These are phyloP conservation scores for Sarcophaga rosellei DNA, from an alignment of 2,888 invertebrate species.

Conservation along the genomic window DNA sequence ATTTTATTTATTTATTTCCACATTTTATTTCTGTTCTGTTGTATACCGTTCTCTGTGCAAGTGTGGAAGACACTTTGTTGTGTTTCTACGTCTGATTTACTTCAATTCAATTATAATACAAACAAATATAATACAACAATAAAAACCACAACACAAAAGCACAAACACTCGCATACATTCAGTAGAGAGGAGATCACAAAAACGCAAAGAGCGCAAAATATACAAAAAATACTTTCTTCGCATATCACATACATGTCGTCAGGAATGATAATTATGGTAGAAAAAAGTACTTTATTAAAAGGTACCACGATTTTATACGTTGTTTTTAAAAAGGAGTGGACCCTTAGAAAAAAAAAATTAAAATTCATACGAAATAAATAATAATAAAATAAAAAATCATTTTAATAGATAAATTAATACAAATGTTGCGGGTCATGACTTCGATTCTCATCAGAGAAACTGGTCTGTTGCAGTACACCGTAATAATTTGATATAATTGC, in stretches of 20 bases:
- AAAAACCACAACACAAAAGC: slow-evolving; percentile 27
- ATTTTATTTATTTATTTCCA: slow-evolving; percentile 33
- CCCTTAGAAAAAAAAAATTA: too few relatives aligned
- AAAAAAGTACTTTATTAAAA: slow-evolving; percentile 3
- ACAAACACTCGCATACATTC: not conserved
- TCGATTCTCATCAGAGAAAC: too few relatives aligned
- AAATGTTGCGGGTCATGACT: too few relatives aligned
- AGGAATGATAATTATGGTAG: slow-evolving; percentile 6
- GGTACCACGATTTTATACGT: not conserved
- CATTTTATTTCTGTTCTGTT: slow-evolving; percentile 26
- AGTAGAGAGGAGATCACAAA: slow-evolving; percentile 31
- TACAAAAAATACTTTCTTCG: slow-evolving; percentile 35
- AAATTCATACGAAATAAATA: too few relatives aligned
- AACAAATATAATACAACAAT: slow-evolving; percentile 47
- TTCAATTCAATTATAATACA: slow-evolving; percentile 62
- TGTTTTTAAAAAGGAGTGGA: too few relatives aligned
- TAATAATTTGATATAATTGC: too few relatives aligned
- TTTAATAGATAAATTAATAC: too few relatives aligned
- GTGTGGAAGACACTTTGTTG: slow-evolving; percentile 45
- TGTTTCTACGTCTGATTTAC: slow-evolving; percentile 60
- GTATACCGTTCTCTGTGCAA: not conserved
- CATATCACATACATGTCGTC: not conserved
- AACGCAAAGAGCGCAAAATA: slow-evolving; percentile 43
- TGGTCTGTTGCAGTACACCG: too few relatives aligned
- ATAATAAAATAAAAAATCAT: too few relatives aligned